Evolutionary conservation across 1,140 invertebrate genomes (phyloP).

Genomic region (Rhizoglyphus robini): DNA sequence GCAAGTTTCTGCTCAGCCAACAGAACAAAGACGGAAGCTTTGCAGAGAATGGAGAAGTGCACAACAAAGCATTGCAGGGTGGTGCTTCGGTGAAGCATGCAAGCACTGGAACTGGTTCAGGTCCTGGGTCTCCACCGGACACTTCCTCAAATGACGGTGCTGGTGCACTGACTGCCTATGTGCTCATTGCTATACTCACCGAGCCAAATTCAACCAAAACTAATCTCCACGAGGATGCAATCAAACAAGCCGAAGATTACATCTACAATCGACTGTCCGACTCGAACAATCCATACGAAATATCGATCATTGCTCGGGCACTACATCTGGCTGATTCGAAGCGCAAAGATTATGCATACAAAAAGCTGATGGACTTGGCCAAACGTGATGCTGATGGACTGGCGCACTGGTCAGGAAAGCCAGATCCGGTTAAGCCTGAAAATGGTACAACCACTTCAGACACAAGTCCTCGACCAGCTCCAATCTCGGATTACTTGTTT

Average conservation of each 20-base stretch:
- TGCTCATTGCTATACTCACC: constrained; percentile 63
- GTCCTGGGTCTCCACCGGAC: not conserved
- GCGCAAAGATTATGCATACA: constrained; percentile 47
- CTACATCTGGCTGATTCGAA: constrained; percentile 58
- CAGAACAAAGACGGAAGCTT: constrained; percentile 73
- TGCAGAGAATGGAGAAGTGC: constrained; percentile 54
- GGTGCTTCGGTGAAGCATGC: not conserved
- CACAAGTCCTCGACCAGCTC: not conserved
- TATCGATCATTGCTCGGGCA: constrained; percentile 58
- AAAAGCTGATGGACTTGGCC: constrained; percentile 49
- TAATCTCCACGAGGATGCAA: constrained; percentile 41
- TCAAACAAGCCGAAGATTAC: constrained; percentile 50
- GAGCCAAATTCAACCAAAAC: constrained; percentile 45
- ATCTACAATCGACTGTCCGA: constrained; percentile 55
- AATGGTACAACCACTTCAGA: not conserved
- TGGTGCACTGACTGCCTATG: constrained; percentile 66
- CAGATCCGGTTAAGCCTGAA: not conserved
- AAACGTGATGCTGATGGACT: constrained; percentile 34
- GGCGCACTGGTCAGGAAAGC: constrained; percentile 16
- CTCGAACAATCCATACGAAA: constrained; percentile 55
- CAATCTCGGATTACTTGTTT: not conserved
- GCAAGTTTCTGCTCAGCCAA: constrained; percentile 60
- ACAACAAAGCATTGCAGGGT: constrained; percentile 58
- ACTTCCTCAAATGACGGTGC: not conserved
- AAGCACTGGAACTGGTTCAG: not conserved